Evolutionary conservation across 2,888 invertebrate species (phyloP).

Genomic region (Cynaeus angustus): DNA sequence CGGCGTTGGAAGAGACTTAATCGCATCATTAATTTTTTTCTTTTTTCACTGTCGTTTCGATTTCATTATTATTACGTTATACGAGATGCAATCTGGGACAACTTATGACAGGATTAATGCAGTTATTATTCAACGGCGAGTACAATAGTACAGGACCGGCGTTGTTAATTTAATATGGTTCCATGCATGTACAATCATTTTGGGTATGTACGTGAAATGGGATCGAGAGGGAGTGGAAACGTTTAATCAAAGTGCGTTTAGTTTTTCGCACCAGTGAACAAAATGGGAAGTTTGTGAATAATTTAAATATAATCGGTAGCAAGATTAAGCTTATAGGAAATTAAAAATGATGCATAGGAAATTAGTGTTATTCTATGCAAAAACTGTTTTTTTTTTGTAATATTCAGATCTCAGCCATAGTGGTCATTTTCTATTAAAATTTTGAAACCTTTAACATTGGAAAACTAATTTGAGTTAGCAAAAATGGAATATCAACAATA

Average conservation of each 20-base stretch:
- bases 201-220: too few relatives aligned
- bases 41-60: conserved; percentile 10
- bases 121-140: conserved; percentile 17
- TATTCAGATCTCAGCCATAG: too few relatives aligned
- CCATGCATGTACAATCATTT: background rate
- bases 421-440: too few relatives aligned
- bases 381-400: too few relatives aligned
- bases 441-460: too few relatives aligned
- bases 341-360: too few relatives aligned
- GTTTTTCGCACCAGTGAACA: conserved; percentile 1
- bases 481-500: too few relatives aligned
- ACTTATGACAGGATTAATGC: conserved; percentile 25
- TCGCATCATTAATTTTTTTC: conserved; percentile 32
- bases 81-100: conserved; percentile 25
- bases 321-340: too few relatives aligned
- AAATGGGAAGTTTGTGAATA: background rate
- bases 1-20: conserved; percentile 26
- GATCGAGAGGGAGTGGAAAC: too few relatives aligned
- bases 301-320: too few relatives aligned
- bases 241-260: background rate
- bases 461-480: too few relatives aligned
- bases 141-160: background rate
- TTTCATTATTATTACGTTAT: conserved; percentile 22
- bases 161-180: background rate
- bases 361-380: too few relatives aligned